These are phyloP conservation scores for Tenodera sinensis DNA, from an alignment of 2,888 invertebrate species.

Conservation along the genomic window DNA sequence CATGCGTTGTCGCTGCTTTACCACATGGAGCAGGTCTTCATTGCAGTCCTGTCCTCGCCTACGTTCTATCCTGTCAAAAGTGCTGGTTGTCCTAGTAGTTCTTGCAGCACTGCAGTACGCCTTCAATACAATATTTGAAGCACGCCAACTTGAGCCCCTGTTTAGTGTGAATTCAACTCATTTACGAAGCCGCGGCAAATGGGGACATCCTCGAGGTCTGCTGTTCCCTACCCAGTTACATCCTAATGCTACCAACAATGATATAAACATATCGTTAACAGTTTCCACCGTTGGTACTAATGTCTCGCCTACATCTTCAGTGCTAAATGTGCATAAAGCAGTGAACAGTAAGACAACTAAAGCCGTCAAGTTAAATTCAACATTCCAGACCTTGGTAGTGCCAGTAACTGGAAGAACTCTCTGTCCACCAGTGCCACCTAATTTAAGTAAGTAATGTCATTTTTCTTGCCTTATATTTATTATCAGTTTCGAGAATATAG, in stretches of 20 bases:
- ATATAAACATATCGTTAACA: neutral
- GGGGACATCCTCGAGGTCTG: neutral
- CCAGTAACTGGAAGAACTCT: conserved; percentile 38
- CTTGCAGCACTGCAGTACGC: conserved; percentile 67
- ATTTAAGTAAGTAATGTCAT: conserved; percentile 6
- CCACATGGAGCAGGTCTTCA: conserved; percentile 4
- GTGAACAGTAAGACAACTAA: neutral
- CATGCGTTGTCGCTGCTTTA: conserved; percentile 15
- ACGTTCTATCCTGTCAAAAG: conserved; percentile 55
- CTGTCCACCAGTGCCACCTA: conserved; percentile 61
- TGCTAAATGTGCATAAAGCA: neutral
- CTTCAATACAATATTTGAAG: conserved; percentile 61
- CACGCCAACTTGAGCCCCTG: conserved; percentile 40
- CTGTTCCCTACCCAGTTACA: neutral
- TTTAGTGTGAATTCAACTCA: conserved; percentile 30
- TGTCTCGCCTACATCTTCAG: neutral
- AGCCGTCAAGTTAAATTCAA: neutral
- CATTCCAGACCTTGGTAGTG: neutral
- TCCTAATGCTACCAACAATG: neutral
- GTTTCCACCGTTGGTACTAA: neutral
- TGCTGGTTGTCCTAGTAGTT: conserved; percentile 55
- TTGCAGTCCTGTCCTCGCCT: conserved; percentile 47
- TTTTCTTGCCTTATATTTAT: no score
- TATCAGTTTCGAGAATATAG: no score
- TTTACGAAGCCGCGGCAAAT: neutral